phyloP scores from a whole-genome alignment of 2,113 vertebrate genomes.

The Trematomus loennbergii region DNA sequence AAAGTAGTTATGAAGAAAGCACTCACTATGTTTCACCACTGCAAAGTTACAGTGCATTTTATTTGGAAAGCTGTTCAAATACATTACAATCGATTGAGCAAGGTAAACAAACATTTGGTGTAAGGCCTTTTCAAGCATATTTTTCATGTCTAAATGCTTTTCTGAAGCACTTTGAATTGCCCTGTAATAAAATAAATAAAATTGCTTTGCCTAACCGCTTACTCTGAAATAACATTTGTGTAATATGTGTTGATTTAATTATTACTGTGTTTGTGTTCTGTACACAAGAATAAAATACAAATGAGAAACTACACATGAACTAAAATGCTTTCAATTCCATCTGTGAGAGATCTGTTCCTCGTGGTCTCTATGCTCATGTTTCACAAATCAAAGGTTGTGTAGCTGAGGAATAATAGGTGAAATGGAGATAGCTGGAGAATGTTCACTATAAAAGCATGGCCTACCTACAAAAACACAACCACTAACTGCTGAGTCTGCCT shows the following conservation, averaged over 20 bases:
- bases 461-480: constrained; percentile 15
- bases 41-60: background rate
- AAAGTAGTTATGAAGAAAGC: background rate
- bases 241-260: too few species aligned
- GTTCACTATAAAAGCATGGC: background rate
- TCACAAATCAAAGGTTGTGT: constrained; percentile 40
- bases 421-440: constrained; percentile 37
- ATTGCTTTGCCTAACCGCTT: too few species aligned
- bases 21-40: background rate
- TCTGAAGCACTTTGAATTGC: too few species aligned
- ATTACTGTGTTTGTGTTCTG: background rate
- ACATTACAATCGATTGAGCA: background rate
- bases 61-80: background rate
- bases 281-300: background rate
- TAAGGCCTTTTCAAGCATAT: background rate
- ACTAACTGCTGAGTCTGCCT: constrained; percentile 12
- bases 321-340: constrained; percentile 17
- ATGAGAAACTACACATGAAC: background rate
- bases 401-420: constrained; percentile 30
- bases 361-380: constrained; percentile 26
- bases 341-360: constrained; percentile 16
- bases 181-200: too few species aligned
- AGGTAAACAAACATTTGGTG: background rate
- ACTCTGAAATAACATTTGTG: too few species aligned
- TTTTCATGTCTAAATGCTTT: background rate